Evolutionary conservation across 1,140 invertebrate species (phyloP).

Genomic region (Elymnias hypermnestra): DNA sequence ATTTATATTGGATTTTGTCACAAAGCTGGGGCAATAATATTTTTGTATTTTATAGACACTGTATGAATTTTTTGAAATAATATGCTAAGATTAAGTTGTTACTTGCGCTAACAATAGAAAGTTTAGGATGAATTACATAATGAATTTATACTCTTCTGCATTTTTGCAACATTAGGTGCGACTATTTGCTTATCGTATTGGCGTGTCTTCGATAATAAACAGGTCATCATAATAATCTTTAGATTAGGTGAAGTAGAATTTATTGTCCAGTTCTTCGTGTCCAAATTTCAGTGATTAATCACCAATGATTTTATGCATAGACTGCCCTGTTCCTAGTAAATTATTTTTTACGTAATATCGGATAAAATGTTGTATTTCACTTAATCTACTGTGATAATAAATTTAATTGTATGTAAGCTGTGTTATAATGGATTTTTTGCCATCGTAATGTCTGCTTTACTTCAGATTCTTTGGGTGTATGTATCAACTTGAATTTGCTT

Average conservation of each 20-base stretch:
- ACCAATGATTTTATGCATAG: slow-evolving; percentile 71
- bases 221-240: slow-evolving; percentile 34
- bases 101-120: slow-evolving; percentile 37
- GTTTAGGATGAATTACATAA: slow-evolving; percentile 28
- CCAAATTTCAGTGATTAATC: slow-evolving; percentile 71
- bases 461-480: slow-evolving; percentile 45
- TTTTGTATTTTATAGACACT: slow-evolving; percentile 23
- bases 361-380: slow-evolving; percentile 45
- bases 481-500: background rate
- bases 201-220: slow-evolving; percentile 56
- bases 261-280: slow-evolving; percentile 46
- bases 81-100: slow-evolving; percentile 11
- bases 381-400: slow-evolving; percentile 62
- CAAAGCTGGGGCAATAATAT: background rate
- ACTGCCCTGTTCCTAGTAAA: slow-evolving; percentile 70
- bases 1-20: slow-evolving; percentile 13
- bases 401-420: slow-evolving; percentile 44
- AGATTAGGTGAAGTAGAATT: slow-evolving; percentile 65
- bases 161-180: slow-evolving; percentile 43
- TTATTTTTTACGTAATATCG: slow-evolving; percentile 54
- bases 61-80: slow-evolving; percentile 9
- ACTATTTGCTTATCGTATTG: slow-evolving; percentile 28
- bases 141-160: slow-evolving; percentile 37
- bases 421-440: slow-evolving; percentile 25
- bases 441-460: slow-evolving; percentile 31